Conservation (phyloP, 2,888 invertebrate species). For the Callosobruchus maculatus region DNA sequence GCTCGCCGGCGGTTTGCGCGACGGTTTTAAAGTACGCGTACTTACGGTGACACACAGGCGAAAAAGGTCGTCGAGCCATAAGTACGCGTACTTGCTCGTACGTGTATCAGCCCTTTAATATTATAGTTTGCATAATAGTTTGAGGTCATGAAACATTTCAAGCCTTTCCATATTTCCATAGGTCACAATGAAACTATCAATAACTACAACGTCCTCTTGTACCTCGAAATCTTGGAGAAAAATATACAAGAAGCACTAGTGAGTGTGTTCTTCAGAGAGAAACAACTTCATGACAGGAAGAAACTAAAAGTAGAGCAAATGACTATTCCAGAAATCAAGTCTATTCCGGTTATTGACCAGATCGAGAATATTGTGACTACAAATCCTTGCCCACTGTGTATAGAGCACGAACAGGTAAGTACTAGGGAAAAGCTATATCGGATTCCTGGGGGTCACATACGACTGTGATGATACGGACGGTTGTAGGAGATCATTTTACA, state of each 20-base stretch:
- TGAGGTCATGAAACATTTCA: too few relatives aligned
- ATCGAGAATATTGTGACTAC: slow-evolving; percentile 46
- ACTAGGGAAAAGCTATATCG: neutral
- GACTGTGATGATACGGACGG: too few relatives aligned
- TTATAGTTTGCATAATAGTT: neutral
- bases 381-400: slow-evolving; percentile 55
- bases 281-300: slow-evolving; percentile 25
- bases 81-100: too few relatives aligned
- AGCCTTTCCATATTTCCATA: too few relatives aligned
- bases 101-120: too few relatives aligned
- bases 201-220: slow-evolving; percentile 73
- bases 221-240: slow-evolving; percentile 78
- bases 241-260: slow-evolving; percentile 65
- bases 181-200: slow-evolving; percentile 69
- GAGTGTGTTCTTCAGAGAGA: slow-evolving; percentile 49
- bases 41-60: too few relatives aligned
- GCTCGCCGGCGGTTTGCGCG: too few relatives aligned
- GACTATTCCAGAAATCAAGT: slow-evolving; percentile 43
- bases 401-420: slow-evolving; percentile 50
- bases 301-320: slow-evolving; percentile 37
- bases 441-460: too few relatives aligned
- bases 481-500: too few relatives aligned
- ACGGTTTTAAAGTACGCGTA: too few relatives aligned
- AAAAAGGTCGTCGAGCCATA: too few relatives aligned
- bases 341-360: slow-evolving; percentile 38